These are phyloP conservation scores for Hirtodrosophila duncani DNA, from an alignment of 2,888 invertebrate genomes.

Conservation along the genomic window DNA sequence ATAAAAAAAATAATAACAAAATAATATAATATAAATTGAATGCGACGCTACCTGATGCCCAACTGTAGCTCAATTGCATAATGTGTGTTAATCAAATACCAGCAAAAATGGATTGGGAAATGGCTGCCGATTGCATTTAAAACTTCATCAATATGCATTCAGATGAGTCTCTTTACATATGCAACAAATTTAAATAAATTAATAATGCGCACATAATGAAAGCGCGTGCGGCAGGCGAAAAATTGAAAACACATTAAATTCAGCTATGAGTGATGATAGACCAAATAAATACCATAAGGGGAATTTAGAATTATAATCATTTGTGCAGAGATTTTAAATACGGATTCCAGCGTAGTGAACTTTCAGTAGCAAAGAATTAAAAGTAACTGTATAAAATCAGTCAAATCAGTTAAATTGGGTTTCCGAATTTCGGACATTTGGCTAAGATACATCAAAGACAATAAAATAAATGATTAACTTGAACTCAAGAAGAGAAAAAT, in stretches of 20 bases:
- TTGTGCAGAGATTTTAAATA: no score
- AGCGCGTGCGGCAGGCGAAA: slow-evolving; percentile 8
- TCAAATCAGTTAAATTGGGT: no score
- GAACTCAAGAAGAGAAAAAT: no score
- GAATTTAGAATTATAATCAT: no score
- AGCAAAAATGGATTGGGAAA: background rate
- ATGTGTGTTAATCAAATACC: slow-evolving; percentile 60
- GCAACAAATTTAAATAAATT: slow-evolving; percentile 54
- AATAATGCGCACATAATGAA: slow-evolving; percentile 51
- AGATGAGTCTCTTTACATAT: slow-evolving; percentile 23
- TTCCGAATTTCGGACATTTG: no score
- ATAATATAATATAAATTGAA: background rate
- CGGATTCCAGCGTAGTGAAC: no score
- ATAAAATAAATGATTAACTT: no score
- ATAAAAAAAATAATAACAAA: background rate
- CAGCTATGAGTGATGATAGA: no score
- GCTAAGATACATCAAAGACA: no score
- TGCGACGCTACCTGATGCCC: slow-evolving; percentile 7
- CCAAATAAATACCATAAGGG: background rate
- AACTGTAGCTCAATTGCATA: slow-evolving; percentile 55
- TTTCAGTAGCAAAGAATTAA: no score
- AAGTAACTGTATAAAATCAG: no score
- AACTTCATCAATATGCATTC: slow-evolving; percentile 59
- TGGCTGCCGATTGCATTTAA: slow-evolving; percentile 35
- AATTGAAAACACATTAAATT: background rate